Percentiles rank a stretch among this genome's conserved stretches.
Evolutionary conservation across 2,113 vertebrate species (phyloP).

Genomic region (Engraulis encrasicolus): DNA sequence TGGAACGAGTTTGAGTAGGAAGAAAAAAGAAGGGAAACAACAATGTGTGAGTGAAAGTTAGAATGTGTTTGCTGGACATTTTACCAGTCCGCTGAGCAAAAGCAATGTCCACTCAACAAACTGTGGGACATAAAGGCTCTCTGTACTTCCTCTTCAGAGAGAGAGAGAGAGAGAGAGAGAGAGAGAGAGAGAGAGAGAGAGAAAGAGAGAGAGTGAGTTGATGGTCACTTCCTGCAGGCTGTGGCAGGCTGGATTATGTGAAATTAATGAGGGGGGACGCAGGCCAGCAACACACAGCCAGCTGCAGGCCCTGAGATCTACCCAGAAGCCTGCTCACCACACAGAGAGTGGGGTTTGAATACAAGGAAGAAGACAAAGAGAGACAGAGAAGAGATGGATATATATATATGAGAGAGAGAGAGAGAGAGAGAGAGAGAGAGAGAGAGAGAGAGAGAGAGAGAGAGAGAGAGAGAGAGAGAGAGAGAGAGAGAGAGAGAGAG

Average conservation of each 20-base stretch:
- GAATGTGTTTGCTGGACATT: slow-evolving; percentile 55
- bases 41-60: slow-evolving; percentile 44
- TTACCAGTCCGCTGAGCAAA: slow-evolving; percentile 52
- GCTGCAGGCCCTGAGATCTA: slow-evolving; percentile 45
- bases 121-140: slow-evolving; percentile 43
- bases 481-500: not conserved
- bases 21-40: slow-evolving; percentile 10
- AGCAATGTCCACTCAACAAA: slow-evolving; percentile 40
- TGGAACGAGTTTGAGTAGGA: too few species aligned
- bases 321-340: not conserved
- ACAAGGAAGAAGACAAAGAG: too few species aligned
- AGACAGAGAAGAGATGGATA: too few species aligned
- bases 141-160: slow-evolving; percentile 27
- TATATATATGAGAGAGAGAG: too few species aligned
- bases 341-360: not conserved
- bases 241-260: slow-evolving; percentile 49
- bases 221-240: slow-evolving; percentile 48
- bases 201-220: slow-evolving; percentile 6
- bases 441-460: too few species aligned
- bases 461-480: too few species aligned
- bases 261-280: slow-evolving; percentile 54
- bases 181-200: not conserved
- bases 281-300: slow-evolving; percentile 44
- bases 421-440: too few species aligned
- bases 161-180: not conserved